A percentile compares a stretch with the other conserved stretches of the same genome.
phyloP scores from a whole-genome alignment of 2,888 invertebrate species.

The Trachelus troglodyta region DNA sequence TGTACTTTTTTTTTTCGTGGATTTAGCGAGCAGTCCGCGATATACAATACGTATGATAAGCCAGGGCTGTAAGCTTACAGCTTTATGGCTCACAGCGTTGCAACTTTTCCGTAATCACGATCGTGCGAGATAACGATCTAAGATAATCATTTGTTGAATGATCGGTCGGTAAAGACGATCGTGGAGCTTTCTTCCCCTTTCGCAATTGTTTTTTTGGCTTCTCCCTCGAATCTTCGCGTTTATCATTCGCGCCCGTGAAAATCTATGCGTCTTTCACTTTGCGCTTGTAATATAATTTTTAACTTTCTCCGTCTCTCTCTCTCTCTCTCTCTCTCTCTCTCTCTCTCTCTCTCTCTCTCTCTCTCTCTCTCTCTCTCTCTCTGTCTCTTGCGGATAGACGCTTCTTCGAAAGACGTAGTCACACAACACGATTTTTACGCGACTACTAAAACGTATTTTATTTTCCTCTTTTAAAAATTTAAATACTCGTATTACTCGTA shows the following conservation, averaged over 20 bases:
- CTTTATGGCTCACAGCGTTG: not conserved
- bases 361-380: not conserved
- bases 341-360: slow-evolving; percentile 17
- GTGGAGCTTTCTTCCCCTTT: slow-evolving; percentile 2
- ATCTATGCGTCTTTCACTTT: not conserved
- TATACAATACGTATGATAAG: not conserved
- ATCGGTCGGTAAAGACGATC: not conserved
- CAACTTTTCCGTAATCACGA: not conserved
- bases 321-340: slow-evolving; percentile 12
- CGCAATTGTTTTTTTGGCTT: slow-evolving; percentile 7
- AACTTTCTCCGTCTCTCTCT: slow-evolving; percentile 20
- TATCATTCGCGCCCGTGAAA: not conserved
- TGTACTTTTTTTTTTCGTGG: slow-evolving; percentile 39
- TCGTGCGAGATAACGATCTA: not conserved
- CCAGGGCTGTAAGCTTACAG: not conserved
- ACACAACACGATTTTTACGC: slow-evolving; percentile 12
- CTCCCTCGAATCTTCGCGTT: not conserved
- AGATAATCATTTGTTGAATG: not conserved
- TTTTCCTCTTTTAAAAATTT: slow-evolving; percentile 26
- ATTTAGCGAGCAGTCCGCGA: not conserved
- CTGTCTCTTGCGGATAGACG: slow-evolving; percentile 21
- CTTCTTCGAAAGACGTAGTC: slow-evolving; percentile 19
- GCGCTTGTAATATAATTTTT: slow-evolving; percentile 4
- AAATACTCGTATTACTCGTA: slow-evolving; percentile 59
- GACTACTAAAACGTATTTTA: slow-evolving; percentile 16